Evolutionary conservation across 2,888 invertebrate genomes (phyloP).

Genomic region (Cosmia pyralina): DNA sequence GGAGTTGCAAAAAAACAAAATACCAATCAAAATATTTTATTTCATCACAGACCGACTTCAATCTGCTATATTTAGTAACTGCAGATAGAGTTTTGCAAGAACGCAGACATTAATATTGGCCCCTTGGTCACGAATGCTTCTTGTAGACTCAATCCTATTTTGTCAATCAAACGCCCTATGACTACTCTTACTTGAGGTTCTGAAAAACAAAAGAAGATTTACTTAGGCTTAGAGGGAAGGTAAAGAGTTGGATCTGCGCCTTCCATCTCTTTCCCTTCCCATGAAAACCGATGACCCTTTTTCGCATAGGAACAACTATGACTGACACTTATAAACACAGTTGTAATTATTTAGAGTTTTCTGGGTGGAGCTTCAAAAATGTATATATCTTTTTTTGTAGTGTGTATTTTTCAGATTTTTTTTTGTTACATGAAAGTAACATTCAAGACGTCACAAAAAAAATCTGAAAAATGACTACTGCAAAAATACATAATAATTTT

Average conservation of each 20-base stretch:
- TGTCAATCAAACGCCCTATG: constrained; percentile 28
- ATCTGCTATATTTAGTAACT: constrained; percentile 62
- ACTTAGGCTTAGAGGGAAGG: not conserved
- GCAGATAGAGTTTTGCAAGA: constrained; percentile 71
- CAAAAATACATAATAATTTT: too few relatives aligned
- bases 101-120: constrained; percentile 57
- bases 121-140: constrained; percentile 66
- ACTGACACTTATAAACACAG: too few relatives aligned
- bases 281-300: not conserved
- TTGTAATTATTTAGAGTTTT: too few relatives aligned
- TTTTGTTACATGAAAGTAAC: too few relatives aligned
- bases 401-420: too few relatives aligned
- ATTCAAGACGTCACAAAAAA: too few relatives aligned
- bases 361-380: too few relatives aligned
- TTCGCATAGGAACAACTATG: not conserved
- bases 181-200: constrained; percentile 62
- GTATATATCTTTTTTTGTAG: too few relatives aligned
- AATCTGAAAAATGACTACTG: too few relatives aligned
- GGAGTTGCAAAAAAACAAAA: not conserved
- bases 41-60: not conserved
- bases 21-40: not conserved
- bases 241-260: not conserved
- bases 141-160: constrained; percentile 47
- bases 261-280: not conserved
- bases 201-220: constrained; percentile 56